Conservation (phyloP, 2,797 vertebrate species). For the Zalophus californianus region DNA sequence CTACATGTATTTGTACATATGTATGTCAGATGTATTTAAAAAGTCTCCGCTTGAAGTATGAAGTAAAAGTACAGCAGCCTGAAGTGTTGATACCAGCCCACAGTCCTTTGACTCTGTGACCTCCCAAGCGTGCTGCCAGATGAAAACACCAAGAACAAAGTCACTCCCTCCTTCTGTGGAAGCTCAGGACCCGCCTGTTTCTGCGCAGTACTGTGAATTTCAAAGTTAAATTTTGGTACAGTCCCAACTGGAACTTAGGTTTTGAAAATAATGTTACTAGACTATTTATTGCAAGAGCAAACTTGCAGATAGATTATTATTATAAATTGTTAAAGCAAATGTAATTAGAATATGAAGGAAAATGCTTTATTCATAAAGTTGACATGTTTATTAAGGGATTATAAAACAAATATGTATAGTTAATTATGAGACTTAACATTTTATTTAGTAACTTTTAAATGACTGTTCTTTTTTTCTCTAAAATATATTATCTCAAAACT, state of each 20-base stretch:
- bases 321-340: neutral
- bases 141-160: neutral
- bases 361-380: conserved; percentile 47
- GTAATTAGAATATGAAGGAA: conserved; percentile 53
- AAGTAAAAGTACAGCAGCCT: neutral
- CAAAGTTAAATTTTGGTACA: conserved; percentile 59
- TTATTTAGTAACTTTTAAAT: conserved; percentile 23
- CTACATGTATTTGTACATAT: neutral
- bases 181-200: neutral
- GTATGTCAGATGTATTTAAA: neutral
- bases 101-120: neutral
- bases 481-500: neutral
- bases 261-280: conserved; percentile 45
- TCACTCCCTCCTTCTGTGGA: neutral
- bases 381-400: conserved; percentile 37
- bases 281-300: conserved; percentile 2
- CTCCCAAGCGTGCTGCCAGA: neutral
- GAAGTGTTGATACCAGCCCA: neutral
- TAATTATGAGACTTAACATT: conserved; percentile 56
- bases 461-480: neutral
- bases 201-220: conserved; percentile 60
- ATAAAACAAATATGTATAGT: neutral
- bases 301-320: neutral
- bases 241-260: conserved; percentile 51
- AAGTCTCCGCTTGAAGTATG: neutral